Conservation (phyloP, 1,140 invertebrate species). For the Aphidius gifuensis region DNA sequence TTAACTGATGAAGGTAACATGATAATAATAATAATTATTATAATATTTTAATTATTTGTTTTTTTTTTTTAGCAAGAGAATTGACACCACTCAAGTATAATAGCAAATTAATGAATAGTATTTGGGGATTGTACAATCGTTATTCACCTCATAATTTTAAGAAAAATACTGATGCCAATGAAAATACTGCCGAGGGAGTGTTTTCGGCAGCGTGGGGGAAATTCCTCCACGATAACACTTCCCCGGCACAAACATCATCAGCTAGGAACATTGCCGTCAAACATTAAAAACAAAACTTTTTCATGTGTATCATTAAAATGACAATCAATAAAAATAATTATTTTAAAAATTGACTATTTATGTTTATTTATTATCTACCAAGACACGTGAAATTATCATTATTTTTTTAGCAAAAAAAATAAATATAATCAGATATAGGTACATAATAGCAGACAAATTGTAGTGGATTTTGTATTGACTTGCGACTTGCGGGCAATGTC, state of each 20-base stretch:
- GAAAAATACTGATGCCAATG: constrained; percentile 66
- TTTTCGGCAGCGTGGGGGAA: constrained; percentile 32
- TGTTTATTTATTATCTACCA: too few species aligned
- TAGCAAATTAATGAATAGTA: constrained; percentile 84
- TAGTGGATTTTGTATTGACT: too few species aligned
- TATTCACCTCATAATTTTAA: constrained; percentile 83
- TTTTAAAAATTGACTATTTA: too few species aligned
- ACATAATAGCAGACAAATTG: too few species aligned
- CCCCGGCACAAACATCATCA: constrained; percentile 11
- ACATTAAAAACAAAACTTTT: background rate
- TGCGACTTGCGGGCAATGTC: too few species aligned
- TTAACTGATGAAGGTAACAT: constrained; percentile 18
- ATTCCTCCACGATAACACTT: constrained; percentile 5
- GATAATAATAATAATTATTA: background rate
- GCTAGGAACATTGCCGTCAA: constrained; percentile 5
- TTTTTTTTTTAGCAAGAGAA: constrained; percentile 47
- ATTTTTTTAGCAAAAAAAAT: too few species aligned
- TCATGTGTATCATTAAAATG: too few species aligned
- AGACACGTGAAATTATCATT: too few species aligned
- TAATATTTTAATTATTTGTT: constrained; percentile 2
- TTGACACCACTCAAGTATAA: constrained; percentile 72
- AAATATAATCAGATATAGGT: too few species aligned
- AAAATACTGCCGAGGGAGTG: constrained; percentile 19
- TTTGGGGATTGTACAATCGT: constrained; percentile 84
- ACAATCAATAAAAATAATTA: too few species aligned